Base-by-base conservation (phyloP, 2,113 vertebrate species). In the Casuarius casuarius region DNA sequence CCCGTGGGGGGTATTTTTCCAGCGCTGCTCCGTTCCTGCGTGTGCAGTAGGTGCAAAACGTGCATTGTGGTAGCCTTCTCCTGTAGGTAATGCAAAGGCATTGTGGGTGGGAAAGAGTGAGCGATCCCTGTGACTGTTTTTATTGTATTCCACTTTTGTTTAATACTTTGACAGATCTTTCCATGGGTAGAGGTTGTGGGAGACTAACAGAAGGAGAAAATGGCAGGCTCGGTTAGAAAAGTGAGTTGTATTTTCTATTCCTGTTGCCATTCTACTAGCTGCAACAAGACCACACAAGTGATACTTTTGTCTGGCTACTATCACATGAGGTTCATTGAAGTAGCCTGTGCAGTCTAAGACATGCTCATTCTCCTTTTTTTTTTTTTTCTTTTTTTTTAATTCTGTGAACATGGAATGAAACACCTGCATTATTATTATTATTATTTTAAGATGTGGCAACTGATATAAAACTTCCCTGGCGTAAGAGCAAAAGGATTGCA, bases 51-150 rank as follows among this genome's bases (percentile, higher is more conserved):
- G n/a, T 42, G 5, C 48, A 68, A 52, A 65, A 38, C 11, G 15
- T 0, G 0, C 10, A 2, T 16, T 75, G 46, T 38, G 7, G 12
- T 23, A 54, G 66, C 29, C 59, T 65, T 67, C 59, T 23, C 46
- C n/a, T 23, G 4, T 7, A 35, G 90, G 46, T 48, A 75, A 7
- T 56, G 46, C 42, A 51, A 0, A 63, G 40, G 46, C 17, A 9
- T 33, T 17, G 28, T 80, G 65, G 26, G 26, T 84, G 25, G 89
- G 29, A 80, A 80, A 22, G 19, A 23, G 8, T 74, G 68, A 46
- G 56, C 19, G n/a, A 35, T 84, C 46, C n/a, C 42, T 46, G 38
- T 49, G 68, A 11, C 56, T 93, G 0, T 52, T 90, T 63, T 77
- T 44, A 5, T 48, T 78, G 4, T n/a, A 33, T 91, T 86, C 21